A percentile compares a stretch with the other conserved stretches of the same genome.
phyloP scores from a whole-genome alignment of 1,140 invertebrate species.

The Zaprionus ornatus region DNA sequence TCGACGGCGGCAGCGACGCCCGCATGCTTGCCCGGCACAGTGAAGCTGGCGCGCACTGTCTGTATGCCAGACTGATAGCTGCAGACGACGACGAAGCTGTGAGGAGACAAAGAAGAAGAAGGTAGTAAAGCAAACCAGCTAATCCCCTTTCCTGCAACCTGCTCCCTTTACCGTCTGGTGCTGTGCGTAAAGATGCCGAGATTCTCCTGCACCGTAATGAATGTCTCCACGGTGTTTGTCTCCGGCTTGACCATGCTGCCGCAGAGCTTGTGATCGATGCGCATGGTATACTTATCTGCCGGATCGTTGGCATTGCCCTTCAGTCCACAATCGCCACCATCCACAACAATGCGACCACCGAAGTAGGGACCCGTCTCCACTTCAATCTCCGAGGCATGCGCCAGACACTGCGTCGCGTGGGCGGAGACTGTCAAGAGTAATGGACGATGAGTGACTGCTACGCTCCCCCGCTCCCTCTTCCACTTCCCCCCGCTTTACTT shows the following conservation, averaged over 20 bases:
- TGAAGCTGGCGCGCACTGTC: conserved; percentile 90
- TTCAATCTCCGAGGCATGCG: conserved; percentile 90
- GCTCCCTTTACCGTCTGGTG: conserved; percentile 86
- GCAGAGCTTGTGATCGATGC: conserved; percentile 90
- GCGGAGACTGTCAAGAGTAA: conserved; percentile 87
- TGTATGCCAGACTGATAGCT: conserved; percentile 91
- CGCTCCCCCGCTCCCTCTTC: neutral
- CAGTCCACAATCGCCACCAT: conserved; percentile 86
- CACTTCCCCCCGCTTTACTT: conserved; percentile 83
- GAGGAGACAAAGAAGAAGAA: too few species aligned
- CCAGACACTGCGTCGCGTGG: conserved; percentile 89
- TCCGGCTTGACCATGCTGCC: conserved; percentile 90
- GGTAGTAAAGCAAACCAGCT: neutral
- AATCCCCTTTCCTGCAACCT: neutral
- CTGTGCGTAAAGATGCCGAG: conserved; percentile 91
- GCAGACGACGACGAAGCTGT: conserved; percentile 90
- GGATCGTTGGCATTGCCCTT: conserved; percentile 87
- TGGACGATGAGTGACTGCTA: neutral
- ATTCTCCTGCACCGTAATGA: conserved; percentile 92
- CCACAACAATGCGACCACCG: conserved; percentile 88
- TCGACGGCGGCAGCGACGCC: conserved; percentile 60
- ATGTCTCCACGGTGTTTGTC: conserved; percentile 88
- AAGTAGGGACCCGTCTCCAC: conserved; percentile 92
- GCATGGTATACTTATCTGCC: conserved; percentile 88
- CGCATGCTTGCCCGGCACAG: conserved; percentile 85